Conservation (phyloP, 2,113 vertebrate genomes). For the Trematomus loennbergii region DNA sequence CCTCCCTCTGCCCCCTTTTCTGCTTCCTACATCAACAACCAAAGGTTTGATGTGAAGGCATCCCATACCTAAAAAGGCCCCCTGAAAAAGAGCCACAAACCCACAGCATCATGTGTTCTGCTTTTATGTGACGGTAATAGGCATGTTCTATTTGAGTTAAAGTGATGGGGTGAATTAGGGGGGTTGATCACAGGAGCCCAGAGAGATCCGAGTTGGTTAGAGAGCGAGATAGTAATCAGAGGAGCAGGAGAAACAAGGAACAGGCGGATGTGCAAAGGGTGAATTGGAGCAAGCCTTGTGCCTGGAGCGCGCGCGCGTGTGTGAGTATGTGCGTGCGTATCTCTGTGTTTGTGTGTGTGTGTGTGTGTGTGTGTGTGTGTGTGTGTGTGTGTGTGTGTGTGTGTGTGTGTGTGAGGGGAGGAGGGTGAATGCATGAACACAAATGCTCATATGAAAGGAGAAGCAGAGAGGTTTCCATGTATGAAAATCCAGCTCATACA, state of each 20-base stretch:
- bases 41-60: slow-evolving; percentile 38
- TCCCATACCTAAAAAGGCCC: slow-evolving; percentile 21
- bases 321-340: slow-evolving; percentile 5
- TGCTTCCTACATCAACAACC: slow-evolving; percentile 29
- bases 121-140: slow-evolving; percentile 28
- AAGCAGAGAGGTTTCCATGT: slow-evolving; percentile 33
- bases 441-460: slow-evolving; percentile 34
- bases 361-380: too few relatives aligned
- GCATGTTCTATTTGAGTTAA: slow-evolving; percentile 35
- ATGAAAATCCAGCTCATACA: slow-evolving; percentile 6
- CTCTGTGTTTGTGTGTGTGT: neutral
- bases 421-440: slow-evolving; percentile 12
- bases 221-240: slow-evolving; percentile 58
- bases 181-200: slow-evolving; percentile 39
- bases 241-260: slow-evolving; percentile 47
- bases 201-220: slow-evolving; percentile 55
- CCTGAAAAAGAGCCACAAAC: slow-evolving; percentile 20
- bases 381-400: neutral
- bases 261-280: slow-evolving; percentile 58
- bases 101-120: slow-evolving; percentile 40
- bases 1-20: neutral
- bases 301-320: slow-evolving; percentile 46
- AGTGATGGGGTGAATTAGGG: slow-evolving; percentile 6
- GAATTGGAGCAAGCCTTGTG: slow-evolving; percentile 60
- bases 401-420: slow-evolving; percentile 13